A percentile compares a stretch with the other conserved stretches of the same genome.
These are phyloP conservation scores for Burhinus oedicnemus DNA, from an alignment of 2,113 vertebrate species.

Conservation along the genomic window DNA sequence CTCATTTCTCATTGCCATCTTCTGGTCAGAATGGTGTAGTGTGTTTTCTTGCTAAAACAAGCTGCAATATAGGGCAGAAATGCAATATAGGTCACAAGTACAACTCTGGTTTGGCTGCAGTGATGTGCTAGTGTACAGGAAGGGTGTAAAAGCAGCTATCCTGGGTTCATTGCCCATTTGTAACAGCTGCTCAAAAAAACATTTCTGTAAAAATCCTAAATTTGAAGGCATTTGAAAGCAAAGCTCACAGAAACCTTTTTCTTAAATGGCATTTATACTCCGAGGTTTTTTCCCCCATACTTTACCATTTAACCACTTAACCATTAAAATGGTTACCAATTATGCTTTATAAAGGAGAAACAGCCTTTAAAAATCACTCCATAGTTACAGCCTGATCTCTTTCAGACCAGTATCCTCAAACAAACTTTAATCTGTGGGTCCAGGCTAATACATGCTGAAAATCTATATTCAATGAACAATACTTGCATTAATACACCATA, in stretches of 20 bases:
- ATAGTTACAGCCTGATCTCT: not conserved
- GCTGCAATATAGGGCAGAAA: not conserved
- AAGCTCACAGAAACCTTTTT: not conserved
- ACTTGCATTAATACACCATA: not conserved
- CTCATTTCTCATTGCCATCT: slow-evolving; percentile 67
- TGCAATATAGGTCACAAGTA: not conserved
- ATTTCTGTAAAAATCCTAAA: not conserved
- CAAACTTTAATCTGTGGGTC: not conserved
- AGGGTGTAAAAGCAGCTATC: not conserved
- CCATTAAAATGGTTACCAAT: not conserved
- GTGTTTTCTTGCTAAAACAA: not conserved
- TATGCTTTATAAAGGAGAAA: not conserved
- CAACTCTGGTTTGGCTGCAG: not conserved
- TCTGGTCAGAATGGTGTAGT: slow-evolving; percentile 61
- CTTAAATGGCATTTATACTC: not conserved
- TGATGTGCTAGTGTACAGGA: not conserved
- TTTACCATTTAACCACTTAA: not conserved
- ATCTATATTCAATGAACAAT: not conserved
- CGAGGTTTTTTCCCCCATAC: not conserved
- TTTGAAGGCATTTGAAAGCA: not conserved
- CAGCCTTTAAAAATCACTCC: not conserved
- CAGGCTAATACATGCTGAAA: not conserved
- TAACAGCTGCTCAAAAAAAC: not conserved
- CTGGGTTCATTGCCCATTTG: not conserved
- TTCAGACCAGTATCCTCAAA: not conserved